A percentile compares a stretch with the other conserved stretches of the same genome.
Evolutionary conservation across 1,140 invertebrate genomes (phyloP).

Genomic region (Leptinotarsa undecemlineata): DNA sequence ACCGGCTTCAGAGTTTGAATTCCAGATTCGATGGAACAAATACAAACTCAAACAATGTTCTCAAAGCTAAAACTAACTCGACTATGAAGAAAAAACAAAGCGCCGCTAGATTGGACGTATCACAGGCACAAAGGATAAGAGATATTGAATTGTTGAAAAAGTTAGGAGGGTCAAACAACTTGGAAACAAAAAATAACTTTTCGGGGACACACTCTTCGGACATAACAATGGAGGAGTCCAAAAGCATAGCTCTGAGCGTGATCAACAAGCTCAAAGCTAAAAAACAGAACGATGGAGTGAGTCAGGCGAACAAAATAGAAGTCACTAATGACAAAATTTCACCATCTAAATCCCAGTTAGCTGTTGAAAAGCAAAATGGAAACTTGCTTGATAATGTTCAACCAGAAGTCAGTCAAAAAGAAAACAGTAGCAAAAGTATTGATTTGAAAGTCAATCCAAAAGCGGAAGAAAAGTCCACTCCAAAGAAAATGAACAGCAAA

Average conservation of each 20-base stretch:
- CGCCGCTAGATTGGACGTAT: slow-evolving; percentile 62
- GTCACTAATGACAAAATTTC: not conserved
- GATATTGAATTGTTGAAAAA: slow-evolving; percentile 65
- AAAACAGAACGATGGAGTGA: not conserved
- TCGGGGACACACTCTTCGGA: slow-evolving; percentile 32
- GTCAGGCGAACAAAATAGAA: not conserved
- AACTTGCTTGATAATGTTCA: not conserved
- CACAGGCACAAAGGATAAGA: slow-evolving; percentile 60
- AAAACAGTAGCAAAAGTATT: not conserved
- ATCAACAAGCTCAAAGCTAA: slow-evolving; percentile 49
- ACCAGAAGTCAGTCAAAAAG: not conserved
- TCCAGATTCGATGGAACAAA: not conserved
- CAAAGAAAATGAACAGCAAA: not conserved
- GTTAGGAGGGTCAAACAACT: slow-evolving; percentile 52
- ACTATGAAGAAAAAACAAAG: slow-evolving; percentile 37
- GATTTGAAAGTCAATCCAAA: not conserved
- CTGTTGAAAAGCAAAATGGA: not conserved
- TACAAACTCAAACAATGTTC: not conserved
- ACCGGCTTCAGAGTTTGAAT: slow-evolving; percentile 39
- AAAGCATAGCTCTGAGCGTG: slow-evolving; percentile 45
- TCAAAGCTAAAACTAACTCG: slow-evolving; percentile 24
- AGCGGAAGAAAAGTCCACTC: not conserved
- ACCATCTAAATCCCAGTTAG: not conserved
- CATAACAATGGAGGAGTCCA: slow-evolving; percentile 47
- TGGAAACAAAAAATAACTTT: slow-evolving; percentile 37